These are phyloP conservation scores for Dendroctonus valens DNA, from an alignment of 1,140 invertebrate genomes.

Conservation along the genomic window DNA sequence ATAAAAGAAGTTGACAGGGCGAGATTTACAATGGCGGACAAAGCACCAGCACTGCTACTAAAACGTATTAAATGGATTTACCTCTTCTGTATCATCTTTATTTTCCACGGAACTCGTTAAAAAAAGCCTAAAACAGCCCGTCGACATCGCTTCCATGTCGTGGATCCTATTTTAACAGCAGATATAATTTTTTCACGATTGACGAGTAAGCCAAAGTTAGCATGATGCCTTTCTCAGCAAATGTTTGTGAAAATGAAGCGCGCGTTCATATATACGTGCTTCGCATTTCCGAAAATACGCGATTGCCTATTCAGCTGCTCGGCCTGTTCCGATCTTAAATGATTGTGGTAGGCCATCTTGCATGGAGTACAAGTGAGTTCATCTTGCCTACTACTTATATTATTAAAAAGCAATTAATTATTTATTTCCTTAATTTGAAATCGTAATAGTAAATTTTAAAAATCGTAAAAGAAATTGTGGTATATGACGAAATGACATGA, in stretches of 20 bases:
- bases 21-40: constrained; percentile 58
- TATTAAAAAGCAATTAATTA: too few relatives aligned
- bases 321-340: too few relatives aligned
- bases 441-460: too few relatives aligned
- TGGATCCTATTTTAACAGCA: constrained; percentile 44
- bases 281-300: constrained; percentile 21
- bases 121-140: constrained; percentile 60
- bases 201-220: constrained; percentile 55
- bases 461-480: too few relatives aligned
- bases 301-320: not conserved
- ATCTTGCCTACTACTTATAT: too few relatives aligned
- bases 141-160: constrained; percentile 60
- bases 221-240: constrained; percentile 57
- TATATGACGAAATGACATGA: too few relatives aligned
- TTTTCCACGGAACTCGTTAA: constrained; percentile 69
- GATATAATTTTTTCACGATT: constrained; percentile 51
- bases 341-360: too few relatives aligned
- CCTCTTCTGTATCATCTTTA: constrained; percentile 82
- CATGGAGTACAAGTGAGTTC: too few relatives aligned
- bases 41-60: constrained; percentile 58
- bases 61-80: constrained; percentile 58
- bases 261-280: constrained; percentile 48
- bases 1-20: constrained; percentile 52
- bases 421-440: too few relatives aligned
- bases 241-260: constrained; percentile 51